Evolutionary conservation across 2,888 invertebrate species (phyloP).

Genomic region (Dascillus cervinus): DNA sequence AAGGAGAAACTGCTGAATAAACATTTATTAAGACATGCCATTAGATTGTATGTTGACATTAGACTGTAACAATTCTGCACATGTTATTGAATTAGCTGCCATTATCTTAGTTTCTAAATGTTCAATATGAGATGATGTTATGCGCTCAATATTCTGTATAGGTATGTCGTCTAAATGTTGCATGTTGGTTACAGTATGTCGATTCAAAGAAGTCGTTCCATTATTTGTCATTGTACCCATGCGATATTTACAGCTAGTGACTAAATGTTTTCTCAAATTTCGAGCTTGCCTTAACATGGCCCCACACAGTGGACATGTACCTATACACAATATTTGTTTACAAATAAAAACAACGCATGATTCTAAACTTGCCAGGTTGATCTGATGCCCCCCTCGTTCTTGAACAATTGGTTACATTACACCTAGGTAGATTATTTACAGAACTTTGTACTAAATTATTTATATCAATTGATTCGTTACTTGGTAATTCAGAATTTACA

Average conservation of each 20-base stretch:
- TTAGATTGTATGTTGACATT: conserved; percentile 1
- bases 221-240: no score
- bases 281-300: conserved; percentile 53
- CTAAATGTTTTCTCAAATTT: conserved; percentile 51
- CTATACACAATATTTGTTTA: conserved; percentile 5
- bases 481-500: no score
- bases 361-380: conserved; percentile 42
- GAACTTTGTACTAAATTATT: no score
- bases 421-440: no score
- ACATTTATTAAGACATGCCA: no score
- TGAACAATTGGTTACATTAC: no score
- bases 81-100: conserved; percentile 17
- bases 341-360: not conserved
- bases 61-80: conserved; percentile 18
- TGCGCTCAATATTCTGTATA: conserved; percentile 17
- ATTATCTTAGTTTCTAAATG: conserved; percentile 18
- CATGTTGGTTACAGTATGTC: conserved; percentile 14
- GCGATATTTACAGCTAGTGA: conserved; percentile 22
- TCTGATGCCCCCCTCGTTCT: conserved; percentile 53
- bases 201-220: conserved; percentile 12
- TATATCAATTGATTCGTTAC: no score
- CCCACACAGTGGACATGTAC: conserved; percentile 52
- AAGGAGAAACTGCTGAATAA: conserved; percentile 2
- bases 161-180: conserved; percentile 18
- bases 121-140: conserved; percentile 15